Evolutionary conservation across 2,888 invertebrate genomes (phyloP), one percentile per base, ranked within the genome.

Genomic region (Ypsolopha scabrella): DNA sequence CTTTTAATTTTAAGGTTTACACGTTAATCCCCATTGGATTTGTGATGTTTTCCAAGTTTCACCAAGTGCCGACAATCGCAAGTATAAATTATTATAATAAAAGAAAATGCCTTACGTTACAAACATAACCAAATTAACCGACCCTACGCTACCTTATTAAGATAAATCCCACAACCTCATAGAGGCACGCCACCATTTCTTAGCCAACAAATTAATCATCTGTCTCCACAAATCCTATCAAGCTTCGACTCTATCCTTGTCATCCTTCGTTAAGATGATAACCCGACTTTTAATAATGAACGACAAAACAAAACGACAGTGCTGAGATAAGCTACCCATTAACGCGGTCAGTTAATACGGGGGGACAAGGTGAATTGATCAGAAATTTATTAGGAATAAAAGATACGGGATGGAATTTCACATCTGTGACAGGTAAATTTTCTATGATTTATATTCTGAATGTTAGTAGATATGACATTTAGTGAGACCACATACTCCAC

Each of bases 271-370:
- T 73, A 75, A 59, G 50, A 13, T 57, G 74, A 72, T 77, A 73
- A 68, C 59, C 62, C 63, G 58, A 64, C 72, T 75, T 79, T 79
- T 74, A 76, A 75, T 75, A 75, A 74, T 67, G 66, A 60, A 72
- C 67, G 67, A 72, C 67, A 24, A 68, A 71, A 73, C 48, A 77
- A 71, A 75, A 75, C 67, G 72, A 69, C 67, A 68, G 54, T 70
- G 68, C 66, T 56, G 38, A 67, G 85, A 85, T 82, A 85, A 78
- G 66, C 53, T 54, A 11, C 64, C 66, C 78, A 78, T 81, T 81
- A 80, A 80, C 74, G 78, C 72, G 61, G 67, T 64, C 63, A 67
- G 70, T 72, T 80, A 80, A 80, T 79, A 73, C 69, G 67, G 71
- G 60, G 65, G 67, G 79, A 76, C 77, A 43, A 60, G 58, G 66